phyloP scores from a whole-genome alignment of 2,113 vertebrate species.

The pig (Sus scrofa) region DNA sequence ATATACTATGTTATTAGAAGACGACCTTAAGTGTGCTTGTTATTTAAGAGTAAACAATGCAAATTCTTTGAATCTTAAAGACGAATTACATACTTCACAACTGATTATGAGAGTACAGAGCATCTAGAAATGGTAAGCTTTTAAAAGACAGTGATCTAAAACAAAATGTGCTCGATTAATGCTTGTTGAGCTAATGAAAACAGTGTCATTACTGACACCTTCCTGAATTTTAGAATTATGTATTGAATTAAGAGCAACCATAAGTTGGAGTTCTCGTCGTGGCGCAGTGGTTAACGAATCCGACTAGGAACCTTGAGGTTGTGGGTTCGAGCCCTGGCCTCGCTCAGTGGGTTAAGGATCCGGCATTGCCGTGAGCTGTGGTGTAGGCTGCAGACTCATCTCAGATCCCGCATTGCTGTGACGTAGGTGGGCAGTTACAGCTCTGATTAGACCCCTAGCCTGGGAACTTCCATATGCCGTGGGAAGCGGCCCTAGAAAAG shows the following conservation, averaged over 20 bases:
- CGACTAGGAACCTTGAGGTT: too few species aligned
- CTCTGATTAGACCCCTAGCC: too few species aligned
- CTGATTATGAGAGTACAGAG: background rate
- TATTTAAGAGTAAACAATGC: background rate
- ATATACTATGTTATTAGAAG: background rate
- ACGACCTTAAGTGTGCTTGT: background rate
- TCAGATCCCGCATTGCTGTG: too few species aligned
- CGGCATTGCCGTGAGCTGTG: too few species aligned
- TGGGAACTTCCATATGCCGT: too few species aligned
- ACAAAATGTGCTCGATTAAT: background rate
- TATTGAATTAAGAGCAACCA: background rate
- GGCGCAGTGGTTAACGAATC: too few species aligned
- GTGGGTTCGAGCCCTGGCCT: too few species aligned
- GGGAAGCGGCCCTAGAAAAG: too few species aligned
- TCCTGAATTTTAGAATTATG: background rate
- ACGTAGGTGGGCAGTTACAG: too few species aligned
- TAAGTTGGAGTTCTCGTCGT: too few species aligned
- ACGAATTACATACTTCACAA: conserved; percentile 34
- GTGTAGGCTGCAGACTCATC: too few species aligned
- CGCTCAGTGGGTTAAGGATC: too few species aligned
- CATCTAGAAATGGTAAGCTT: background rate
- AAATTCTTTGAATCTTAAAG: background rate
- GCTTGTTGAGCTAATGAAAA: background rate
- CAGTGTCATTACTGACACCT: background rate
- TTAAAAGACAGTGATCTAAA: background rate